These are phyloP conservation scores for Ectemnius cavifrons DNA, from an alignment of 2,888 invertebrate genomes.

Conservation along the genomic window DNA sequence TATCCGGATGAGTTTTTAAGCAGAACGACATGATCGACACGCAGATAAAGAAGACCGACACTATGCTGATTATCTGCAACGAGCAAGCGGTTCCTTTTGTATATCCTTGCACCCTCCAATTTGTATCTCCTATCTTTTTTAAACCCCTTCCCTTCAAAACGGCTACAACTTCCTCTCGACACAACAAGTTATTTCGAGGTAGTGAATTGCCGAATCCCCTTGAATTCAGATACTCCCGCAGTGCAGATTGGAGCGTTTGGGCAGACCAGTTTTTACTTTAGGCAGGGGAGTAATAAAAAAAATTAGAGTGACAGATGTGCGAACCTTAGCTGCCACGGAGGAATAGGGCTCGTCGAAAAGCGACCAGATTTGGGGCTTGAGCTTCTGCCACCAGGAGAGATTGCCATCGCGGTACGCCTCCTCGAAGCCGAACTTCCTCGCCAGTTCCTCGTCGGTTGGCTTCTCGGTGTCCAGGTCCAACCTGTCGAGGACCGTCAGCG, in stretches of 20 bases:
- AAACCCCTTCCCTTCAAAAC: too few species aligned
- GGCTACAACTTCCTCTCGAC: too few species aligned
- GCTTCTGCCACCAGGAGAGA: slow-evolving; percentile 96
- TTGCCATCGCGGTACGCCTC: slow-evolving; percentile 95
- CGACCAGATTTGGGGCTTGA: slow-evolving; percentile 99
- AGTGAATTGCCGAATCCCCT: too few species aligned
- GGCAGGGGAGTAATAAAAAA: too few species aligned
- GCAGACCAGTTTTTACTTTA: too few species aligned
- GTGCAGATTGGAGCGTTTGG: too few species aligned
- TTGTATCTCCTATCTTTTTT: too few species aligned
- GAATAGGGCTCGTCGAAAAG: slow-evolving; percentile 99
- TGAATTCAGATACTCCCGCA: too few species aligned
- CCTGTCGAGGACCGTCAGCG: slow-evolving; percentile 97
- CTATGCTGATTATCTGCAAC: slow-evolving; percentile 95
- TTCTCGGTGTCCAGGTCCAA: slow-evolving; percentile 98
- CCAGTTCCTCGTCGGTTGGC: slow-evolving; percentile 98
- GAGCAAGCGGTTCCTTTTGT: neutral
- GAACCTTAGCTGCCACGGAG: slow-evolving; percentile 97
- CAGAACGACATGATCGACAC: slow-evolving; percentile 99
- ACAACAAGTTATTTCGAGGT: too few species aligned
- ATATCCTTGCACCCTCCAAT: too few species aligned
- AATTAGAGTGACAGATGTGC: slow-evolving; percentile 35
- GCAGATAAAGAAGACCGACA: slow-evolving; percentile 99
- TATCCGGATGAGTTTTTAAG: slow-evolving; percentile 99
- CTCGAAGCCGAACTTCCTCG: slow-evolving; percentile 97